Percentiles rank a stretch among this genome's conserved stretches.
These are phyloP conservation scores for Falco rusticolus DNA, from an alignment of 2,797 vertebrate species.

Conservation along the genomic window DNA sequence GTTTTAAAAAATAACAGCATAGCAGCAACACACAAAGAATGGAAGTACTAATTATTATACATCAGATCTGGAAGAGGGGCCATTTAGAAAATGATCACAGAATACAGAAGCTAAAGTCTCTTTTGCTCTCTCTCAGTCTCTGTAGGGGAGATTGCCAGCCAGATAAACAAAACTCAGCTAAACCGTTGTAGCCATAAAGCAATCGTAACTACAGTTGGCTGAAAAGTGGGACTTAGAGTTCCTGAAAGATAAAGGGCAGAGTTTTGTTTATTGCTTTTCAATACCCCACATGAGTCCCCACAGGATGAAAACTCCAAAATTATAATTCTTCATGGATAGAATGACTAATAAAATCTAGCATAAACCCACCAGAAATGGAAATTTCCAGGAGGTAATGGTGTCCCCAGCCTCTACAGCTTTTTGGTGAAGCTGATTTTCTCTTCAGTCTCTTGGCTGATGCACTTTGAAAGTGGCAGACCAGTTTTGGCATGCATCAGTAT, in stretches of 20 bases:
- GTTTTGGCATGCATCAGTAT: not conserved
- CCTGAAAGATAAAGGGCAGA: not conserved
- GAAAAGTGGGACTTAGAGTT: not conserved
- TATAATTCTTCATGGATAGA: not conserved
- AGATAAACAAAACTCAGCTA: not conserved
- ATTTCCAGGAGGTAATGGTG: not conserved
- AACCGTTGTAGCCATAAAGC: rapidly evolving
- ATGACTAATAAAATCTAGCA: not conserved
- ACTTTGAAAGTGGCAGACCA: not conserved
- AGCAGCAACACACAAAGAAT: not conserved
- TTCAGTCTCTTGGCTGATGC: not conserved
- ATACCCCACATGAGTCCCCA: not conserved
- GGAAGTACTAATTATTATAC: not conserved
- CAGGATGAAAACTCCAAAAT: not conserved
- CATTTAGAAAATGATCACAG: not conserved
- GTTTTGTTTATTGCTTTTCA: not conserved
- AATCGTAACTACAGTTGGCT: not conserved
- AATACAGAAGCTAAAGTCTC: not conserved
- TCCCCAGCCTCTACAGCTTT: not conserved
- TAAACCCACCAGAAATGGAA: not conserved
- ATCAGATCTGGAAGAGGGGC: not conserved
- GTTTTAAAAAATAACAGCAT: not conserved
- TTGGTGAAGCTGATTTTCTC: not conserved
- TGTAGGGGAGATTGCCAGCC: not conserved
- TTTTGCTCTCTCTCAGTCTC: not conserved